Percentiles rank a stretch among this genome's conserved stretches.
These are phyloP conservation scores for Gadus chalcogrammus DNA, from an alignment of 2,113 vertebrate species.

Conservation along the genomic window DNA sequence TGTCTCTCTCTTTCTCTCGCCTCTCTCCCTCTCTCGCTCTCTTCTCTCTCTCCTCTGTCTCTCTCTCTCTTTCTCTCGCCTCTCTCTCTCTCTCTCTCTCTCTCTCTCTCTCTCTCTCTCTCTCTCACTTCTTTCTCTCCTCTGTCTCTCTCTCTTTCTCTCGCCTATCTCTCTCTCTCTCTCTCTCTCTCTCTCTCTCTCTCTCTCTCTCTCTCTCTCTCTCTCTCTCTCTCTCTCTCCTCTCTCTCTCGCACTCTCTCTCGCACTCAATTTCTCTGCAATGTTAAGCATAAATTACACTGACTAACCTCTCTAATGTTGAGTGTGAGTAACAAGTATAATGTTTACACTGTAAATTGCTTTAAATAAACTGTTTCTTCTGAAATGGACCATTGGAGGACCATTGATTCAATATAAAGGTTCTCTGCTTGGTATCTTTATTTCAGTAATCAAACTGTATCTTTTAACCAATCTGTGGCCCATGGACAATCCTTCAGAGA, in stretches of 20 bases:
- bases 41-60: background rate
- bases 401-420: no score
- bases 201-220: background rate
- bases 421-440: no score
- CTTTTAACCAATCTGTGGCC: no score
- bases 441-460: no score
- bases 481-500: no score
- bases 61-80: background rate
- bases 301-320: no score
- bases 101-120: background rate
- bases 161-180: background rate
- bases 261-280: conserved; percentile 4
- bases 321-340: no score
- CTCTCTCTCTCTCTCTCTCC: conserved; percentile 3
- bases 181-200: background rate
- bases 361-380: no score
- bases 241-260: background rate
- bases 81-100: conserved; percentile 5
- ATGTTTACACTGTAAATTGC: no score
- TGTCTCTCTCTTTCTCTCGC: background rate
- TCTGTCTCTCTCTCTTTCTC: background rate
- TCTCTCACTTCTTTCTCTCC: no score
- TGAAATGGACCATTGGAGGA: no score
- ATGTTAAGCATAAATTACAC: no score
- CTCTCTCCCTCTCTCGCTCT: background rate